Base-by-base conservation (phyloP, 2,888 invertebrate genomes). In the Agonum fuliginosum region DNA sequence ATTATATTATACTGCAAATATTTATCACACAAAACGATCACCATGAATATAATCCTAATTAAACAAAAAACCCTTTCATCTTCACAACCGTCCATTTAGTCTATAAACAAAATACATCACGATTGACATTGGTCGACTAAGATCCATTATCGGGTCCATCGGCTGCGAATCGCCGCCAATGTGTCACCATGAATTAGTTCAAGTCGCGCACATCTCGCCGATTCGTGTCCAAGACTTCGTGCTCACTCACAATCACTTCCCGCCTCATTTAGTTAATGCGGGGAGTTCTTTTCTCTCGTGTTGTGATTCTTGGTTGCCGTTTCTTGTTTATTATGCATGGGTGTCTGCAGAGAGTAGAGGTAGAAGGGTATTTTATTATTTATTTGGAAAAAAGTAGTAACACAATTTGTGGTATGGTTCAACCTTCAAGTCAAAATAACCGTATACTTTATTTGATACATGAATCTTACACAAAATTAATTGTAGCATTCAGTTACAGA, bases 261-360 rank as follows among this genome's bases (percentile, higher is more conserved):
- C n/a, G n/a, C n/a, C 24, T 54, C 24, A 54, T 54, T 54, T 54
- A 22, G 54, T 24, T 54, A 24, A 24, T 54, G 24, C 54, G 3
- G 37, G 14, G 12, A 65, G 30, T 4, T 10, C n/a, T 65, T 65
- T 65, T 65, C 19, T 34, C 17, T 65, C 37, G 30, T 62, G 27
- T 65, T 65, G 27, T 30, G 19, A 65, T 34, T 65, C 34, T 65
- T 58, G 24, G 51, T 51, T 17, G 51, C 58, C 12, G 65, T 17
- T 65, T 65, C 14, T 34, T 12, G 30, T 65, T 65, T 19, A 65
- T 65, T 65, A 65, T 48, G 48, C 48, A 48, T n/a, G n/a, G n/a
- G n/a, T n/a, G n/a, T n/a, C n/a, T n/a, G n/a, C n/a, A n/a, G n/a
- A n/a, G n/a, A n/a, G n/a, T n/a, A n/a, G n/a, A n/a, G n/a, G n/a